A percentile compares a stretch with the other conserved stretches of the same genome.
Evolutionary conservation across 2,797 vertebrate genomes (phyloP).

Genomic region (Macrochelys suwanniensis): DNA sequence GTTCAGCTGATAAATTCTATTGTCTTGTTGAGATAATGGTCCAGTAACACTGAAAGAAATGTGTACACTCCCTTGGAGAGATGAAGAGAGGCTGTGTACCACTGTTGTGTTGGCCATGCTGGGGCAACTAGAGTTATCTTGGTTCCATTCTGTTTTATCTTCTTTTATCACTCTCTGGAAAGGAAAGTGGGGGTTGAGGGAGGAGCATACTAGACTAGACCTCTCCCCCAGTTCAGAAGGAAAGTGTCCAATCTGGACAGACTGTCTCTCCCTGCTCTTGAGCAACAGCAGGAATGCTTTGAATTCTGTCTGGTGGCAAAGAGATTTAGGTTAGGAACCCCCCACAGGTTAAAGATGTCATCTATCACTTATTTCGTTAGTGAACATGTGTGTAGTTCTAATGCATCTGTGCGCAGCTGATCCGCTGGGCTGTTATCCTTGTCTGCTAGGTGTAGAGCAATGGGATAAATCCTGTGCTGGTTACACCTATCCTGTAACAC

Average conservation of each 20-base stretch:
- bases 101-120: not conserved
- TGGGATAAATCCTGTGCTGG: too few species aligned
- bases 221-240: not conserved
- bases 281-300: not conserved
- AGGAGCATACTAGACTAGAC: not conserved
- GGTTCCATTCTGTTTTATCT: not conserved
- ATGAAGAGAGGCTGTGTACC: not conserved
- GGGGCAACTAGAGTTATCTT: not conserved
- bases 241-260: not conserved
- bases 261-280: too few species aligned
- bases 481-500: too few species aligned
- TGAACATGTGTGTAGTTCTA: not conserved
- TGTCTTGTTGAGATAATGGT: not conserved
- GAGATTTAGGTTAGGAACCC: not conserved
- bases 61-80: not conserved
- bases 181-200: not conserved
- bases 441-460: not conserved
- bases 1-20: not conserved
- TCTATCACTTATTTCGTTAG: not conserved
- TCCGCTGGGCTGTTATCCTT: not conserved
- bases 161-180: not conserved
- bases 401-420: not conserved
- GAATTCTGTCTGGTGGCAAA: not conserved
- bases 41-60: not conserved
- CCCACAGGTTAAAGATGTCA: not conserved